Percentiles rank a stretch among this genome's conserved stretches.
Evolutionary conservation across 2,797 vertebrate species (phyloP).

Genomic region (Pseudocheirus occidentalis): DNA sequence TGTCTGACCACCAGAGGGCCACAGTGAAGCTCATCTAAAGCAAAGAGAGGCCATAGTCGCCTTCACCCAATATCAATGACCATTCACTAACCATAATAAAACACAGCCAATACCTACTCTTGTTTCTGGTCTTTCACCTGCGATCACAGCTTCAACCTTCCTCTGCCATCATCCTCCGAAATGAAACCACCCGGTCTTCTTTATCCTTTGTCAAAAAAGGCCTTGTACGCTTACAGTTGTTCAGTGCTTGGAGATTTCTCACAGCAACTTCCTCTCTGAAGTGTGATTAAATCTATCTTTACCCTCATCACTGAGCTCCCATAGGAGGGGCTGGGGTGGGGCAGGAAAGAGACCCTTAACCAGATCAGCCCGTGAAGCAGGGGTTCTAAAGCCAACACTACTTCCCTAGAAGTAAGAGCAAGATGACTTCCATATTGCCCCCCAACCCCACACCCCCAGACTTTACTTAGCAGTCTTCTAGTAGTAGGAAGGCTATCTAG

Average conservation of each 20-base stretch:
- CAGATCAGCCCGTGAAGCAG: not conserved
- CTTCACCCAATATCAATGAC: not conserved
- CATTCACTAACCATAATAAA: not conserved
- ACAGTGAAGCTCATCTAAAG: not conserved
- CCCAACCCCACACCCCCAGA: not conserved
- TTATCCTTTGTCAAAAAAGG: not conserved
- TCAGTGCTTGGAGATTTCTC: not conserved
- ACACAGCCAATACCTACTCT: not conserved
- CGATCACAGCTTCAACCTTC: not conserved
- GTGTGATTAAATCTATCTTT: constrained; percentile 64
- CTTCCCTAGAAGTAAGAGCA: not conserved
- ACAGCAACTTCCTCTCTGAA: constrained; percentile 43
- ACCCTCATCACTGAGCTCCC: not conserved
- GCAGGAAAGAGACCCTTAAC: constrained; percentile 13
- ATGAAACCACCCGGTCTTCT: not conserved
- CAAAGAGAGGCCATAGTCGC: not conserved
- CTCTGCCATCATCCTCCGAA: not conserved
- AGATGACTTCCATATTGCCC: not conserved
- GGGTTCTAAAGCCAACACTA: not conserved
- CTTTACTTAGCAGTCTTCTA: not conserved
- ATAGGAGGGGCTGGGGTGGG: constrained; percentile 3
- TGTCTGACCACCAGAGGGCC: not conserved
- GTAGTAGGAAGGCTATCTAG: not conserved
- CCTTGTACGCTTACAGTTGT: not conserved
- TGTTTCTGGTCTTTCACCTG: not conserved